Conservation (phyloP, 2,113 vertebrate genomes). For the Notiomystis cincta region DNA sequence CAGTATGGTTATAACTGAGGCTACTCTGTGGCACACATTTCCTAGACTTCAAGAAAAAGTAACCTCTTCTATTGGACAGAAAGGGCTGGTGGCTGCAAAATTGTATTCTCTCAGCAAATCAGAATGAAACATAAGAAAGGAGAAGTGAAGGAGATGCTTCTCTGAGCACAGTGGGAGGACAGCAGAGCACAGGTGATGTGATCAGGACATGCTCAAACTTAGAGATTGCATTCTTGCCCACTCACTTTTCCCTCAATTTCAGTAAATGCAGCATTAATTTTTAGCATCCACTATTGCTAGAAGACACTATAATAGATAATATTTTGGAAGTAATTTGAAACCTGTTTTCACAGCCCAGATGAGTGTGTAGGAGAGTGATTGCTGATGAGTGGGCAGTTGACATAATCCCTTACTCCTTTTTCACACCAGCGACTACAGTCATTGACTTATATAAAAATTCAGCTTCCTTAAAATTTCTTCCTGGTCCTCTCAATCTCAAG, state of each 20-base stretch:
- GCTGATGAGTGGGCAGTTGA: constrained; percentile 4
- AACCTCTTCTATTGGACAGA: background rate
- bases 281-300: background rate
- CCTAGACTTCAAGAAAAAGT: background rate
- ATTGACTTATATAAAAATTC: constrained; percentile 25
- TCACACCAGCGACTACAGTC: background rate
- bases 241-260: background rate
- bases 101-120: background rate
- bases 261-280: background rate
- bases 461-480: constrained; percentile 10
- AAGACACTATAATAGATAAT: background rate
- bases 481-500: background rate
- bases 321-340: background rate
- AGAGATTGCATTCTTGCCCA: background rate
- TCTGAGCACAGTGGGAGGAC: fast-evolving
- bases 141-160: background rate
- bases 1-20: background rate
- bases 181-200: background rate
- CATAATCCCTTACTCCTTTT: background rate
- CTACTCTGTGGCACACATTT: background rate
- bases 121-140: background rate
- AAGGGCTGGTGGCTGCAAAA: background rate
- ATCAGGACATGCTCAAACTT: background rate
- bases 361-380: background rate
- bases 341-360: background rate